phyloP scores from a whole-genome alignment of 2,797 vertebrate genomes.

The Pseudochirops cupreus region DNA sequence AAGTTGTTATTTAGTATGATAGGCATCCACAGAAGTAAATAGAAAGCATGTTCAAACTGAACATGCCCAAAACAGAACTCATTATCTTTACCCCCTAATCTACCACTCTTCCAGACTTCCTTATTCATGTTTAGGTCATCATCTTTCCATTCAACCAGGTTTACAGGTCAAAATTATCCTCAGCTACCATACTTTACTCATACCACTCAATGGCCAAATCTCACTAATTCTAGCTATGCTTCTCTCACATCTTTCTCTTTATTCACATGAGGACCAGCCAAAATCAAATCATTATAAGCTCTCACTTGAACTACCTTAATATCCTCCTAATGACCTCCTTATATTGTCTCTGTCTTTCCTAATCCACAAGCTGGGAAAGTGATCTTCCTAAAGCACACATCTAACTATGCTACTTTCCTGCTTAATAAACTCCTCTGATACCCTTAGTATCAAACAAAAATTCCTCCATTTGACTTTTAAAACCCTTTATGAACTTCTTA shows the following conservation, averaged over 20 bases:
- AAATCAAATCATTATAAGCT: background rate
- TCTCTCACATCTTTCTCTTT: background rate
- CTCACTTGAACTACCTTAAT: background rate
- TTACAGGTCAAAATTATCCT: background rate
- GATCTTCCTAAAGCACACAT: background rate
- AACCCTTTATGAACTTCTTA: background rate
- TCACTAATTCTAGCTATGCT: background rate
- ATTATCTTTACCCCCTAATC: background rate
- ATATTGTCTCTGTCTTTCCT: background rate
- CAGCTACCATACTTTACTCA: background rate
- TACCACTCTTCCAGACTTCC: background rate
- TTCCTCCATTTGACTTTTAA: background rate
- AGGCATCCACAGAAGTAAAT: background rate
- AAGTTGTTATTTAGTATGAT: background rate
- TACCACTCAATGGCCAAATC: background rate
- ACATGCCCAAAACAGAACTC: background rate
- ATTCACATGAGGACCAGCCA: background rate
- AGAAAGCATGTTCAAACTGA: background rate
- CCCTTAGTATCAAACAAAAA: background rate
- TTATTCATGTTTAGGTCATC: background rate
- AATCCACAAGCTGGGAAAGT: background rate
- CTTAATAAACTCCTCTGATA: background rate
- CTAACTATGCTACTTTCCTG: background rate
- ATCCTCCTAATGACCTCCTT: background rate
- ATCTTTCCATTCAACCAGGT: background rate